Base-by-base conservation (phyloP, 2,797 vertebrate genomes). In the Amphiprion clarkii region DNA sequence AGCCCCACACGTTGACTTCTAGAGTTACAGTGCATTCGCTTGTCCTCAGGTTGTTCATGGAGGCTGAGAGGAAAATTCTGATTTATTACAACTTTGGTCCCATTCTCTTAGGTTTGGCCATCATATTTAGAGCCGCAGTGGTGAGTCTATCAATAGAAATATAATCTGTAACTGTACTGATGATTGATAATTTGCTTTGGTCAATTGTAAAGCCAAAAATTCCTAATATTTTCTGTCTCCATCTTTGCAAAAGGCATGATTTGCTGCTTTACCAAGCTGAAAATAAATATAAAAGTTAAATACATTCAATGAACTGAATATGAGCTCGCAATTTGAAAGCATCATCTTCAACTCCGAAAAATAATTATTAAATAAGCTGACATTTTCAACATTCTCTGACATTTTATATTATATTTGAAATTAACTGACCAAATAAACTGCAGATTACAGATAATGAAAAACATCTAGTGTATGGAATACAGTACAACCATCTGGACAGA, bases 21-120 rank as follows among this genome's bases (percentile, higher is more conserved):
- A 46, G 33, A 23, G 55, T 42, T 61, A 69, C 44, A 74, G 78
- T 57, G 72, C 57, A 14, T 71, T 64, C 54, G 53, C 4, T 12
- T 40, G 49, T 67, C 67, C 75, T 76, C 49, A 0, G n/a, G 51
- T 87, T 79, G 78, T 78, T 87, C 57, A 7, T n/a, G 27, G 64
- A 73, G 78, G 78, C 69, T 68, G 29, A 16, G 55, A 55, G 31
- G 53, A 81, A 48, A n/a, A 71, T 49, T 53, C 49, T 55, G 64
- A 51, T 59, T 71, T 14, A 61, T 53, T 56, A 79, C 63, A 76
- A 71, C 60, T 78, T 19, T 4, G 55, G 48, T 55, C 53, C 25
- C 1, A 6, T 36, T 51, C 67, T 23, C 46, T 51, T 16, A 48
- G 12, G 14, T 64, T 60, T 58, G 21, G 59, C 46, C 54, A 21